These are phyloP conservation scores for Drosophila anomelani DNA, from an alignment of 2,888 invertebrate genomes.

Conservation along the genomic window DNA sequence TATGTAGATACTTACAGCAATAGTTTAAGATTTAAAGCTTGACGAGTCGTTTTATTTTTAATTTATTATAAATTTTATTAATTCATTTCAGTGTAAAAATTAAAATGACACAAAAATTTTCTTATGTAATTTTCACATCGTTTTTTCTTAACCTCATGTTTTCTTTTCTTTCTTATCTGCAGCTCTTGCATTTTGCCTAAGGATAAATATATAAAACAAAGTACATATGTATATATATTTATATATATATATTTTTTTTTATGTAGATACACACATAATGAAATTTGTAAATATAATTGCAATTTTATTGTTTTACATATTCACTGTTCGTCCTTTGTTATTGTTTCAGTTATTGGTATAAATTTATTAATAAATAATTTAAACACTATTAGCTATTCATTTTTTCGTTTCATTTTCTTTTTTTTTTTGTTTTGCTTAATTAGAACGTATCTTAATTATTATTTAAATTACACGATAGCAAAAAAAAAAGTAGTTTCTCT, in stretches of 20 bases:
- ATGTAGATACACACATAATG: constrained; percentile 53
- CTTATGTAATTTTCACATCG: constrained; percentile 74
- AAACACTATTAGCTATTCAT: constrained; percentile 58
- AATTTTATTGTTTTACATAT: constrained; percentile 67
- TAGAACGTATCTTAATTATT: not conserved
- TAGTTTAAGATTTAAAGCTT: not conserved
- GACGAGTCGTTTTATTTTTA: constrained; percentile 35
- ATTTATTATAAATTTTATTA: constrained; percentile 76
- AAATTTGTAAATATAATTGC: constrained; percentile 62
- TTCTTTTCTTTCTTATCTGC: constrained; percentile 29
- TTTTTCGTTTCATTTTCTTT: not conserved
- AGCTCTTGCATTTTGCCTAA: constrained; percentile 60
- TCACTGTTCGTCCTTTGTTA: constrained; percentile 65
- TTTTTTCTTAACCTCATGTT: constrained; percentile 34
- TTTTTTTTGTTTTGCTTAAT: not conserved
- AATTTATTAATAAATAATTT: constrained; percentile 67
- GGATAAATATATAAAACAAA: constrained; percentile 67
- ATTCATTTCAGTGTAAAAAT: constrained; percentile 80
- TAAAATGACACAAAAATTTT: constrained; percentile 78
- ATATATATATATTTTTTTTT: constrained; percentile 7
- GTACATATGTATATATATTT: constrained; percentile 43
- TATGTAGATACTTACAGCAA: not conserved
- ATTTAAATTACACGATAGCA: constrained; percentile 23
- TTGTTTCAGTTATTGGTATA: constrained; percentile 65
- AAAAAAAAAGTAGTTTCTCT: constrained; percentile 20